These are phyloP conservation scores for Oscheius sp. DNA, from an alignment of 2,888 invertebrate genomes.

Conservation along the genomic window DNA sequence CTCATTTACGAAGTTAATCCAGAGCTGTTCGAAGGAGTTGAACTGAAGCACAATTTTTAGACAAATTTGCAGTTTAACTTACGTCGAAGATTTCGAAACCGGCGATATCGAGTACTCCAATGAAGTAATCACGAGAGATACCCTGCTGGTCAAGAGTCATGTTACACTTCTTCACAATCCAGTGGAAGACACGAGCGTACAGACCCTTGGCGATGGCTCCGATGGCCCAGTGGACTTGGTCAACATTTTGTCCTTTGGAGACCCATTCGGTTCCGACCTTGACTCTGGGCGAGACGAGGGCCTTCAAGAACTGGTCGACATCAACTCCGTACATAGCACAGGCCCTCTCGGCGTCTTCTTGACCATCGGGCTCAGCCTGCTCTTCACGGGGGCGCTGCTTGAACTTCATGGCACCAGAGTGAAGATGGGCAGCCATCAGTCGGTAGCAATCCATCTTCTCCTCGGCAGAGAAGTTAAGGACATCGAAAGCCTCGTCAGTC, in stretches of 20 bases:
- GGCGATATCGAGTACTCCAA: constrained; percentile 76
- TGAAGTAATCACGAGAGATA: constrained; percentile 70
- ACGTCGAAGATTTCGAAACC: constrained; percentile 77
- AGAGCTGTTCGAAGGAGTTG: constrained; percentile 77
- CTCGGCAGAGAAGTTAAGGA: constrained; percentile 94
- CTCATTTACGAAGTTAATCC: constrained; percentile 78
- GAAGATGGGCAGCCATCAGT: constrained; percentile 97
- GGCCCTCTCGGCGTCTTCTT: constrained; percentile 77
- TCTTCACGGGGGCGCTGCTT: constrained; percentile 99
- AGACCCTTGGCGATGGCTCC: constrained; percentile 76
- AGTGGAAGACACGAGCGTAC: constrained; percentile 78
- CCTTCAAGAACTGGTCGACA: constrained; percentile 73
- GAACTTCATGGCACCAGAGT: constrained; percentile 99
- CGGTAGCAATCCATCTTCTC: constrained; percentile 98
- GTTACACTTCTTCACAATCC: constrained; percentile 99
- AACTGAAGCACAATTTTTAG: constrained; percentile 70
- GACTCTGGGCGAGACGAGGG: constrained; percentile 76
- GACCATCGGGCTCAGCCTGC: constrained; percentile 87
- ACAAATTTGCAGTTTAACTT: constrained; percentile 2
- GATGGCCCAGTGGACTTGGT: constrained; percentile 74
- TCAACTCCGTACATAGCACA: constrained; percentile 66
- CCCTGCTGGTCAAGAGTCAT: constrained; percentile 81
- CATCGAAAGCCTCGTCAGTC: constrained; percentile 88
- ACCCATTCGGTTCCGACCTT: constrained; percentile 76
- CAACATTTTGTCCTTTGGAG: constrained; percentile 76